phyloP scores from a whole-genome alignment of 1,140 invertebrate genomes.

The Drosophila persimilis region DNA sequence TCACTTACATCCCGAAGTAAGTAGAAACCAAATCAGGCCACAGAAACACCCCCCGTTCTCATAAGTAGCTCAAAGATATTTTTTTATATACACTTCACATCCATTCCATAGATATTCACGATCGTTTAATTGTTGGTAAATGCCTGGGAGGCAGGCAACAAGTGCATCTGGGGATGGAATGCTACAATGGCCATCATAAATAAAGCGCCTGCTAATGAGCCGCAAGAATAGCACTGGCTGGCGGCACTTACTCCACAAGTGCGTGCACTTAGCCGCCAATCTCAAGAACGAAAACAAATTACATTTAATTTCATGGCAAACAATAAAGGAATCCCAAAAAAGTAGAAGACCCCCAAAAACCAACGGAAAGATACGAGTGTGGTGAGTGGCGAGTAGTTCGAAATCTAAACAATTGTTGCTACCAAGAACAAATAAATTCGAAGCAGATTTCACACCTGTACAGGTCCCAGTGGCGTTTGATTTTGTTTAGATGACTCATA shows the following conservation, averaged over 20 bases:
- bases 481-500: slow-evolving; percentile 77
- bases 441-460: slow-evolving; percentile 60
- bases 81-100: slow-evolving; percentile 33
- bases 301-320: slow-evolving; percentile 54
- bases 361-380: slow-evolving; percentile 21
- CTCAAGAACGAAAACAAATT: slow-evolving; percentile 66
- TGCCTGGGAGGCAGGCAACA: slow-evolving; percentile 49
- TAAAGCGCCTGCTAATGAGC: slow-evolving; percentile 66
- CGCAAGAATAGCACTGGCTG: slow-evolving; percentile 41
- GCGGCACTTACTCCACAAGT: slow-evolving; percentile 63
- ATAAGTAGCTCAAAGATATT: slow-evolving; percentile 15
- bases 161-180: slow-evolving; percentile 50
- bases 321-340: slow-evolving; percentile 29
- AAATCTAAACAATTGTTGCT: slow-evolving; percentile 57
- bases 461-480: slow-evolving; percentile 33
- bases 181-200: slow-evolving; percentile 59
- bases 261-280: slow-evolving; percentile 67
- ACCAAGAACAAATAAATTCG: slow-evolving; percentile 55
- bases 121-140: slow-evolving; percentile 48
- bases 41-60: slow-evolving; percentile 8
- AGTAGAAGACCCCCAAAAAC: slow-evolving; percentile 37
- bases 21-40: slow-evolving; percentile 25
- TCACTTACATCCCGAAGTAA: slow-evolving; percentile 24
- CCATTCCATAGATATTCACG: slow-evolving; percentile 34
- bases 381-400: slow-evolving; percentile 48